Base-by-base conservation (phyloP, 1,140 invertebrate species). In the Pseudomyrmex cubaensis region DNA sequence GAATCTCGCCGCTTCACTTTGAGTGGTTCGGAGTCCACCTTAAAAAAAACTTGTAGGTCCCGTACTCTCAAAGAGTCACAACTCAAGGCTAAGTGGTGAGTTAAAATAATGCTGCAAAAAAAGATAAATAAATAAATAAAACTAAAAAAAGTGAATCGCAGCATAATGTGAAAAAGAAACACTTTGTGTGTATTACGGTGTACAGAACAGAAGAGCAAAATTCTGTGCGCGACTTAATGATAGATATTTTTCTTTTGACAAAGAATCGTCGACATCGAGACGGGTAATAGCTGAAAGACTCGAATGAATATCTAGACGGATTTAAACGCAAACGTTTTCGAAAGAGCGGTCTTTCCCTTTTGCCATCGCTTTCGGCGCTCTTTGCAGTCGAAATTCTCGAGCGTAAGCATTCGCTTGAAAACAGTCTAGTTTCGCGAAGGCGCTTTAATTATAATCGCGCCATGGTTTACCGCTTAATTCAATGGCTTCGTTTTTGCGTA, bases 401-500 rank as follows among this genome's bases (percentile, higher is more conserved):
- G 66, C n/a, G 22, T 59, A 54, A 80, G 54, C 54, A 72, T 80
- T 80, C 76, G 50, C 54, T 66, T 70, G 54, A 61, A 69, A 57
- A 72, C 46, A 52, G 74, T 77, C 57, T 50, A 74, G 48, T 80
- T 59, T 25, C 56, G 61, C 61, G 64, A 83, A 78, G 62, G 59
- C 57, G 67, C 59, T 85, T 87, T 85, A 84, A 90, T 90, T 90
- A 35, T 35, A 90, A 86, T 88, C 64, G 61, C 64, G 57, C 84
- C 66, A 85, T 82, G 85, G 52, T 83, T 72, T 52, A 25, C 66
- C 57, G 56, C 70, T 64, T 85, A 85, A 75, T 85, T 76, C 62
- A 20, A 54, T 75, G 46, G 50, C 57, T 64, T 63, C 20, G 67
- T 46, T 86, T 35, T 25, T 48, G 56, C 52, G 17, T 35, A 35